These are phyloP conservation scores for Apeira syringaria DNA, from an alignment of 2,888 invertebrate species.

Conservation along the genomic window DNA sequence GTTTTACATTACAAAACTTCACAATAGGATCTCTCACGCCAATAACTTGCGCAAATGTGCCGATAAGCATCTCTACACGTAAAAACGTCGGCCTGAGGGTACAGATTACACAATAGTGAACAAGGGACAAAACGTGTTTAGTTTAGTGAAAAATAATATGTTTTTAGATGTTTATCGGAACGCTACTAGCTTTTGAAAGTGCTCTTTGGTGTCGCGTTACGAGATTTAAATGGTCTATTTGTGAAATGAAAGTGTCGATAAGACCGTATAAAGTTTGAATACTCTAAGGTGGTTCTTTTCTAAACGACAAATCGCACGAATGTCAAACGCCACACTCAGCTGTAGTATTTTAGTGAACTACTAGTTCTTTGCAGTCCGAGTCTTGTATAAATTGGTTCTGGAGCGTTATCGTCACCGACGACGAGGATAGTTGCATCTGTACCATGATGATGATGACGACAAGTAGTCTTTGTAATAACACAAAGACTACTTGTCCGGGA, in stretches of 20 bases:
- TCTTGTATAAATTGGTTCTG: too few relatives aligned
- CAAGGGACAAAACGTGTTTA: constrained; percentile 44
- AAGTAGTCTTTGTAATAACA: too few relatives aligned
- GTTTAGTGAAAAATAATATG: constrained; percentile 79
- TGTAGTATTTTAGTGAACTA: too few relatives aligned
- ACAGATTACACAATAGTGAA: not conserved
- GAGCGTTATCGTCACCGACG: too few relatives aligned
- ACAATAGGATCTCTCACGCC: constrained; percentile 48
- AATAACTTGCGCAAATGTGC: constrained; percentile 51
- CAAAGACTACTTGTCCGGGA: too few relatives aligned
- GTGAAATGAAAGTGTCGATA: constrained; percentile 6
- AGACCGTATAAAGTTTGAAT: not conserved
- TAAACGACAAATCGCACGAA: too few relatives aligned
- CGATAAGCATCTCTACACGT: constrained; percentile 44
- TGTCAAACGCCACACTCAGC: too few relatives aligned
- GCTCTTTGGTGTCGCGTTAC: constrained; percentile 52
- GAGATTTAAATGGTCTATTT: constrained; percentile 38
- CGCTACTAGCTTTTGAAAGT: constrained; percentile 45
- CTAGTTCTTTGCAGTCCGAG: too few relatives aligned
- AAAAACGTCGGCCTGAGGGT: too few relatives aligned
- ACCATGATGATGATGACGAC: too few relatives aligned
- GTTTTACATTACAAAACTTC: constrained; percentile 38
- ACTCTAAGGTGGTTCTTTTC: too few relatives aligned
- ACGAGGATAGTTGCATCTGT: too few relatives aligned
- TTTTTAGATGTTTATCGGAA: constrained; percentile 66